These are phyloP conservation scores for Dufourea novaeangliae DNA, from an alignment of 1,140 invertebrate species.

Conservation along the genomic window DNA sequence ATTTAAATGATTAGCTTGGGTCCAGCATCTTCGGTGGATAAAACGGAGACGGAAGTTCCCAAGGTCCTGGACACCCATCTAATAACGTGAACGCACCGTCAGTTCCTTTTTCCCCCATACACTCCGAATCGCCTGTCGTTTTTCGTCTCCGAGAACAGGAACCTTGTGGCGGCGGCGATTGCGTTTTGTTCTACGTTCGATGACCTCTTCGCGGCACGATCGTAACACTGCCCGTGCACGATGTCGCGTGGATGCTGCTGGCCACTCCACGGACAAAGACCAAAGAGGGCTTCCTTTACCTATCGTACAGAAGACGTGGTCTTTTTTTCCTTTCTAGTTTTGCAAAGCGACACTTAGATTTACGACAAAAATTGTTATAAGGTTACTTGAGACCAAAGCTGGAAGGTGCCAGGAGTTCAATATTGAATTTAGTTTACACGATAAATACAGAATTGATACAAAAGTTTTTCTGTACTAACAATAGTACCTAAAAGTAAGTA, in stretches of 20 bases:
- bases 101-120: neutral
- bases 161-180: conserved; percentile 18
- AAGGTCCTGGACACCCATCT: conserved; percentile 17
- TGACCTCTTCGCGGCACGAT: conserved; percentile 1
- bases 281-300: neutral
- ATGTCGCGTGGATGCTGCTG: conserved; percentile 1
- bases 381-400: too few species aligned
- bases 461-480: too few species aligned
- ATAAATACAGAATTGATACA: too few species aligned
- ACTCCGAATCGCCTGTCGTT: neutral
- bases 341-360: too few species aligned
- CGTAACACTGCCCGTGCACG: neutral
- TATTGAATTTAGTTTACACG: too few species aligned
- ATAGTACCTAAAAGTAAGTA: too few species aligned
- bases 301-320: too few species aligned
- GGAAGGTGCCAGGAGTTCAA: too few species aligned
- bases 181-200: conserved; percentile 28
- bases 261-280: neutral
- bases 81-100: neutral
- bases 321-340: too few species aligned
- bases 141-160: neutral
- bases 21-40: neutral
- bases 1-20: conserved; percentile 22
- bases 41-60: conserved; percentile 23
- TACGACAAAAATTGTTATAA: too few species aligned